These are phyloP conservation scores for Drosophila biarmipes DNA, from an alignment of 1,140 invertebrate genomes.

Conservation along the genomic window DNA sequence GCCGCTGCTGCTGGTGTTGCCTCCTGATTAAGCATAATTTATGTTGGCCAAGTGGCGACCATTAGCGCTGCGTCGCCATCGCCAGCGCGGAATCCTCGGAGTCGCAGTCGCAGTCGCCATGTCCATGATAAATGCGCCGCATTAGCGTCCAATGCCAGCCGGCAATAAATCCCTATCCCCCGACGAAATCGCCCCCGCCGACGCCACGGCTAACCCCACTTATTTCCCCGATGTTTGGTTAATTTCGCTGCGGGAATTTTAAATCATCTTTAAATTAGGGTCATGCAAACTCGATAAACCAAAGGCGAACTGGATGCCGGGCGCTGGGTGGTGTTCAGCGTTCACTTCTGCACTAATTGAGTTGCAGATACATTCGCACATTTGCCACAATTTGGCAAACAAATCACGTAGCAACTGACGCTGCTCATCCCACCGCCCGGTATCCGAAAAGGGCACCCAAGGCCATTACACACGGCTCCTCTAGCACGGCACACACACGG, in stretches of 20 bases:
- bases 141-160: constrained; percentile 64
- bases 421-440: constrained; percentile 6
- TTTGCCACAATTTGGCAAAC: constrained; percentile 80
- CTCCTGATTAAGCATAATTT: constrained; percentile 74
- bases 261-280: constrained; percentile 83
- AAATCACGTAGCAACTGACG: constrained; percentile 72
- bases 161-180: constrained; percentile 56
- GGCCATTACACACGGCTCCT: constrained; percentile 26
- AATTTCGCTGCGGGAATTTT: constrained; percentile 80
- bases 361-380: constrained; percentile 48
- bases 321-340: not conserved
- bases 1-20: constrained; percentile 14
- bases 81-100: not conserved
- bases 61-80: constrained; percentile 60
- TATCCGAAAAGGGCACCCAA: constrained; percentile 13
- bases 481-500: not conserved
- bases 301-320: constrained; percentile 34
- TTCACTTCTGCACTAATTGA: constrained; percentile 55
- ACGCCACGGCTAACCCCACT: not conserved
- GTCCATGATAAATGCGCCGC: constrained; percentile 76
- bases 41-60: constrained; percentile 76
- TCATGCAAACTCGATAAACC: constrained; percentile 79
- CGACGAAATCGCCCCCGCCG: not conserved
- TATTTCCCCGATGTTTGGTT: constrained; percentile 65
- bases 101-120: constrained; percentile 16